These are phyloP conservation scores for Sthenelais limicola DNA, from an alignment of 2,888 invertebrate genomes.

Conservation along the genomic window DNA sequence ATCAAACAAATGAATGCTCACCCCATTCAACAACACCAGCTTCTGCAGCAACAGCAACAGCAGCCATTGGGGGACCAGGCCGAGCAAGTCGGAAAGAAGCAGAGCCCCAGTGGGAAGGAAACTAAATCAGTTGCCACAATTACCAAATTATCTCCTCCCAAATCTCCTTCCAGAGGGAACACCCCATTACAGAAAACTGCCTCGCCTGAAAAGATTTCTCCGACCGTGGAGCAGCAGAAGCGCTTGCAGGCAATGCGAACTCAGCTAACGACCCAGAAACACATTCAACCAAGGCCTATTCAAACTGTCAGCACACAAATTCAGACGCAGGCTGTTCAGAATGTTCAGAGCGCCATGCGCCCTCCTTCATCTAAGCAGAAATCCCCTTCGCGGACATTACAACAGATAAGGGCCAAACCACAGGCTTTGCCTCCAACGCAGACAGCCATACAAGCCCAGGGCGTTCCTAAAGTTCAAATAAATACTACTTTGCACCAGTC, in stretches of 20 bases:
- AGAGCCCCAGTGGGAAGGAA: background rate
- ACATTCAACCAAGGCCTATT: too few species aligned
- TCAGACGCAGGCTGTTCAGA: slow-evolving; percentile 3
- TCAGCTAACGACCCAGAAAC: background rate
- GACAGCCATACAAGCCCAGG: background rate
- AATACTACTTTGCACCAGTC: slow-evolving; percentile 24
- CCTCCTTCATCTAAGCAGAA: too few species aligned
- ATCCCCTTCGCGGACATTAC: slow-evolving; percentile 20
- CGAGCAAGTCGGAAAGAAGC: background rate
- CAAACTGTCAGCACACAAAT: too few species aligned
- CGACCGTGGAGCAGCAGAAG: background rate
- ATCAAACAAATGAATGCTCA: slow-evolving; percentile 9
- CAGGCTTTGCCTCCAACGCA: background rate
- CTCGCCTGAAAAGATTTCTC: background rate
- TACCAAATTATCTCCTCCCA: too few species aligned
- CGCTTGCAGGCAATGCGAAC: background rate
- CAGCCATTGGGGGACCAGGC: background rate
- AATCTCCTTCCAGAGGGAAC: too few species aligned
- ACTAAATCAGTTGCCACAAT: background rate
- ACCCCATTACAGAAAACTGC: too few species aligned
- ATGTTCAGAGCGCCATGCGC: background rate
- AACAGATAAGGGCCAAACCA: slow-evolving; percentile 33
- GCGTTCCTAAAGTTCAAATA: slow-evolving; percentile 2
- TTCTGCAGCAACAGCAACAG: background rate
- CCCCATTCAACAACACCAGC: background rate